Conservation (phyloP, 2,113 vertebrate species). For the Lophotis ruficrista region DNA sequence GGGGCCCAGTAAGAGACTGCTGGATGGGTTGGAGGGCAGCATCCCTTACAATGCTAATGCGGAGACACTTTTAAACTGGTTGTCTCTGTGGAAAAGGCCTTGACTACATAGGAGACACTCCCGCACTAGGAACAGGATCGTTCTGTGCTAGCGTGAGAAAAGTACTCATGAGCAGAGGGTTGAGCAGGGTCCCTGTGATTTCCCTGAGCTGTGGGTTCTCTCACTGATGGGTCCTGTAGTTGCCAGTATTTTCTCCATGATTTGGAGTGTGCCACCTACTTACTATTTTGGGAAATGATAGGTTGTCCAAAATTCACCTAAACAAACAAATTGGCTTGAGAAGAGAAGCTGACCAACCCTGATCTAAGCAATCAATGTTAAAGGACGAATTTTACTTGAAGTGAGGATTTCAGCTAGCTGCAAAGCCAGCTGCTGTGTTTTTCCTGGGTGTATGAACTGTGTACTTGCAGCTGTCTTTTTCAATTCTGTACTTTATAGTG, state of each 20-base stretch:
- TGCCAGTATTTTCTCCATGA: not conserved
- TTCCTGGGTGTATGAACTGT: not conserved
- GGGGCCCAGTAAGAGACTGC: not conserved
- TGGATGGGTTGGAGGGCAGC: not conserved
- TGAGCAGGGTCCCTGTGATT: not conserved
- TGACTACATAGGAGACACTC: not conserved
- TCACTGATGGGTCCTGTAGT: not conserved
- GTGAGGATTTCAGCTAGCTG: not conserved
- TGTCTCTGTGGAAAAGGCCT: not conserved
- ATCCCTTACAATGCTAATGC: rapidly evolving
- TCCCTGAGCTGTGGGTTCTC: not conserved
- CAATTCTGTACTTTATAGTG: not conserved
- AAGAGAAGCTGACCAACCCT: not conserved
- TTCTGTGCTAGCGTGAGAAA: not conserved
- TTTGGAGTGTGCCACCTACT: not conserved
- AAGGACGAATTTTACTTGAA: not conserved
- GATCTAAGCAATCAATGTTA: not conserved
- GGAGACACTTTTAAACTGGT: not conserved
- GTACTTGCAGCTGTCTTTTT: not conserved
- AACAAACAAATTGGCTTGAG: not conserved
- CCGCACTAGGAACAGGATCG: not conserved
- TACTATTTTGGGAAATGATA: not conserved
- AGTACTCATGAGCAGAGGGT: not conserved
- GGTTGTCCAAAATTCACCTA: not conserved
- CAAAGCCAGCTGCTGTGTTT: not conserved